Base-by-base conservation (phyloP, 2,113 vertebrate genomes). In the Hucho hucho region DNA sequence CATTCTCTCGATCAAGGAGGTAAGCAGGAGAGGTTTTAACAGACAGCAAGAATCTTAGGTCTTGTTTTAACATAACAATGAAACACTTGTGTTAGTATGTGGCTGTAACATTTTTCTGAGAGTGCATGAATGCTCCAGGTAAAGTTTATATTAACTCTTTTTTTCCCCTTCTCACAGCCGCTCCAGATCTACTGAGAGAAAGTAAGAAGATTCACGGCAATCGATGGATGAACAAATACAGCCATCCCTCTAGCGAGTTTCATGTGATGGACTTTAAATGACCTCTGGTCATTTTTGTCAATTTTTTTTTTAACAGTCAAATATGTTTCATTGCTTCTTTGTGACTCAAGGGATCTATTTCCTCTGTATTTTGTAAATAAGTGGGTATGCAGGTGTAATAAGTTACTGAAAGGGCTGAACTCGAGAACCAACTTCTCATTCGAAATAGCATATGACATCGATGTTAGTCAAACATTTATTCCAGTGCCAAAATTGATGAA, bases 1-100 rank as follows among this genome's bases (percentile, higher is more conserved):
- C 97, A 29, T 98, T 99, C 83, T 99, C 98, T 87, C 95, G 96
- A 91, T 99, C 98, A 81, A 95, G 96, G 87, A 99, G 97, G 98
- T 98, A 95, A 87, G 66, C 1, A 7, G 18, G 43, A 2, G 11
- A 20, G 47, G 13, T 53, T 25, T 53, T 47, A 13, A 16, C 6
- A 28, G 4, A 13, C 26, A 32, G 37, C 37, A 43, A 43, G 9
- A 9, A 43, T 11, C 9, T 43, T 12, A 43, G 11, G 2, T 43
- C 37, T 43, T 11, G 37, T 43, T 9, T 43, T 43, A 43, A 43
- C 6, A 43, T 43, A 43, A 43, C 37, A 43, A 43, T 43, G 37
- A 43, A 43, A 3, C 37, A 3, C 37, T 43, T 43, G 9, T 43
- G 37, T 43, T 43, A 11, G 37, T 43, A 43, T 43, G 37, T 43